Conservation (phyloP, 1,140 invertebrate genomes). For the Dreissena polymorpha region DNA sequence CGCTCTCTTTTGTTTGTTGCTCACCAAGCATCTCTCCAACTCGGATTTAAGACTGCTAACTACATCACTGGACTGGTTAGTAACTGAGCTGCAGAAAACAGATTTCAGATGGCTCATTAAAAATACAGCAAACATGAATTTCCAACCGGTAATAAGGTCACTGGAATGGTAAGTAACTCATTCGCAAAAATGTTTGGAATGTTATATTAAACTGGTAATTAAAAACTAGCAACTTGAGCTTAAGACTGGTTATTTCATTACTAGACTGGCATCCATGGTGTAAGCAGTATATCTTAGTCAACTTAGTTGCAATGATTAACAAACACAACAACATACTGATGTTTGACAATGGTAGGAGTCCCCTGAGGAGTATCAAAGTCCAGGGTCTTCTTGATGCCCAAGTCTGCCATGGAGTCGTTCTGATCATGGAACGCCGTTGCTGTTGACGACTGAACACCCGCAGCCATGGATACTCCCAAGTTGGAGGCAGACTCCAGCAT, state of each 20-base stretch:
- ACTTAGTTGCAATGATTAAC: too few relatives aligned
- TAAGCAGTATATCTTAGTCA: too few relatives aligned
- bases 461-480: constrained; percentile 61
- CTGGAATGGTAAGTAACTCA: too few relatives aligned
- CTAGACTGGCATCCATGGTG: too few relatives aligned
- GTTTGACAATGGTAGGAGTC: constrained; percentile 4
- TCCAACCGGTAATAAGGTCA: too few relatives aligned
- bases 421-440: constrained; percentile 31
- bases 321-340: constrained; percentile 5
- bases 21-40: constrained; percentile 73
- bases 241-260: too few relatives aligned
- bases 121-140: too few relatives aligned
- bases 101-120: too few relatives aligned
- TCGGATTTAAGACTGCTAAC: constrained; percentile 68
- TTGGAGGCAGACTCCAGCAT: constrained; percentile 74
- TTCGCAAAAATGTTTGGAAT: too few relatives aligned
- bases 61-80: constrained; percentile 48
- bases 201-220: too few relatives aligned
- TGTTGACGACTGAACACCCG: constrained; percentile 14
- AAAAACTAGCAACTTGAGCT: too few relatives aligned
- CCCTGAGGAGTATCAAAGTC: constrained; percentile 70
- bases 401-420: constrained; percentile 73
- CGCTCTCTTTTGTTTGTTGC: constrained; percentile 72
- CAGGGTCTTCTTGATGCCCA: constrained; percentile 73
- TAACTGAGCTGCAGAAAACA: background rate